Percentiles rank a stretch among this genome's conserved stretches.
phyloP scores from a whole-genome alignment of 1,140 invertebrate species.

The Acromyrmex charruanus region DNA sequence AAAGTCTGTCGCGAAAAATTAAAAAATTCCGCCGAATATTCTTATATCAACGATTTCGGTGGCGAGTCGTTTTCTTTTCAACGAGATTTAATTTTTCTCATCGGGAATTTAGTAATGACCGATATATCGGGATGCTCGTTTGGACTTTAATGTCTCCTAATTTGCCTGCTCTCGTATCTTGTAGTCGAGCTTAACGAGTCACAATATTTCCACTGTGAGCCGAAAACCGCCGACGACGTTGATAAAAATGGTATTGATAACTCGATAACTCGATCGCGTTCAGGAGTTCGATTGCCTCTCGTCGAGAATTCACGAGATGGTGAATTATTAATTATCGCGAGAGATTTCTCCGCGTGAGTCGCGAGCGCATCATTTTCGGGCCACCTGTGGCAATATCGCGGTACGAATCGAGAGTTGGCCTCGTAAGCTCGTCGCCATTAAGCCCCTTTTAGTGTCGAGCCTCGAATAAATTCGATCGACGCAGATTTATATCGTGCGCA shows the following conservation, averaged over 20 bases:
- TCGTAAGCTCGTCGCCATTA: neutral
- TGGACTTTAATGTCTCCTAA: conserved; percentile 26
- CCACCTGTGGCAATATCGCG: conserved; percentile 53
- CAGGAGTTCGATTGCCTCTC: neutral
- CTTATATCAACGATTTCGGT: neutral
- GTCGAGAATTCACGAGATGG: neutral
- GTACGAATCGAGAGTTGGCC: neutral
- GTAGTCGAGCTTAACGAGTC: neutral
- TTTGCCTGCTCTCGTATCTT: conserved; percentile 3
- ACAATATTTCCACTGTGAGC: conserved; percentile 36
- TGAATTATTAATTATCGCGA: conserved; percentile 24
- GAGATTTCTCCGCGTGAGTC: neutral
- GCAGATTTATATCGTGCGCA: conserved; percentile 37
- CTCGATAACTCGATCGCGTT: conserved; percentile 17
- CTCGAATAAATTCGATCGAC: conserved; percentile 44
- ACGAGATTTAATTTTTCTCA: conserved; percentile 7
- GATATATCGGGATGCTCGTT: neutral
- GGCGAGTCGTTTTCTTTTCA: neutral
- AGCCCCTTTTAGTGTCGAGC: conserved; percentile 8
- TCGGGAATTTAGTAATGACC: conserved; percentile 13
- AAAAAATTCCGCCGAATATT: neutral
- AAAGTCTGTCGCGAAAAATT: neutral
- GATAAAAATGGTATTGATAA: conserved; percentile 26
- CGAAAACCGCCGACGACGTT: conserved; percentile 7
- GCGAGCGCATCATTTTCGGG: neutral